Conservation (phyloP, 2,797 vertebrate genomes). For the Halcyon badia region DNA sequence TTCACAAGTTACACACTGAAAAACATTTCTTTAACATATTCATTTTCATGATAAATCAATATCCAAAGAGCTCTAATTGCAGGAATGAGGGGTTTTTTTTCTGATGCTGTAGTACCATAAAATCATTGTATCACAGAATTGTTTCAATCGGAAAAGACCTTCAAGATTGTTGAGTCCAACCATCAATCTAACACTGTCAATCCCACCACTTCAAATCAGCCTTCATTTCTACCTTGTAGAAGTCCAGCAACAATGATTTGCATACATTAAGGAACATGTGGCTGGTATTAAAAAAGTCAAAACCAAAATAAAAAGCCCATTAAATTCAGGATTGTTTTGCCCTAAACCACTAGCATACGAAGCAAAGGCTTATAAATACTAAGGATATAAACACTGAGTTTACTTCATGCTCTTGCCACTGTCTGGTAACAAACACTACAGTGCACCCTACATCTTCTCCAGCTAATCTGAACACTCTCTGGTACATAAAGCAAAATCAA, state of each 20-base stretch:
- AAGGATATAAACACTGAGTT: background rate
- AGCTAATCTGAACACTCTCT: background rate
- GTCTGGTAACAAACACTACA: background rate
- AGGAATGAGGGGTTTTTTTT: background rate
- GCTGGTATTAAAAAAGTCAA: background rate
- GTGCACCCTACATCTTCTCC: background rate
- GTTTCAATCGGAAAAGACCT: too few species aligned
- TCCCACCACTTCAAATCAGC: background rate
- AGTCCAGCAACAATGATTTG: background rate
- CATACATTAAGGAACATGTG: background rate
- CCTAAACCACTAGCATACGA: background rate
- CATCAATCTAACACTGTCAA: too few species aligned
- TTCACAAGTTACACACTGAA: background rate
- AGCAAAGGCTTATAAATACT: background rate
- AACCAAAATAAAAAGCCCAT: background rate
- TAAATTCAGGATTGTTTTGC: background rate
- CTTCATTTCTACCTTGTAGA: background rate
- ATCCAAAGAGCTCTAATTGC: background rate
- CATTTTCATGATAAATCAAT: background rate
- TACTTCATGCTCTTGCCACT: background rate
- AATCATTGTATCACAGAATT: too few species aligned
- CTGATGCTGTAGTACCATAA: background rate
- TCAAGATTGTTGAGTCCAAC: too few species aligned
- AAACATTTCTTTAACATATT: background rate
- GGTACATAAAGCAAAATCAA: background rate